These are phyloP conservation scores for Pseudomyrmex gracilis DNA, from an alignment of 1,140 invertebrate species.

Conservation along the genomic window DNA sequence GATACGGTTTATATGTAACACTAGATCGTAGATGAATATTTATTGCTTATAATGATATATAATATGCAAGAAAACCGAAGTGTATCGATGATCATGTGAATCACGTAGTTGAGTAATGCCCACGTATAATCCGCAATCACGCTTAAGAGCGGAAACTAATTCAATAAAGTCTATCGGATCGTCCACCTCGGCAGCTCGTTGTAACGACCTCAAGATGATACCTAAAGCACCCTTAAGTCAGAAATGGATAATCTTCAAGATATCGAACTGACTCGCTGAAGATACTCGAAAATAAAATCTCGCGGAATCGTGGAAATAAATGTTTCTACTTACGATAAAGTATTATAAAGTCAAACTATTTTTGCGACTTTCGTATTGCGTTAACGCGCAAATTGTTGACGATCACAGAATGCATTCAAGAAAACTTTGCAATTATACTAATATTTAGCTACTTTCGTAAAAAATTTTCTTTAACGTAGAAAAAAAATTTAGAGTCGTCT, in stretches of 20 bases:
- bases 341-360: background rate
- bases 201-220: slow-evolving; percentile 14
- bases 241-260: slow-evolving; percentile 43
- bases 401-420: slow-evolving; percentile 6
- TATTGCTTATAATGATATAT: too few species aligned
- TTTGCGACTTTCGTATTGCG: background rate
- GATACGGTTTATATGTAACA: too few species aligned
- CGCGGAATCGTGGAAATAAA: background rate
- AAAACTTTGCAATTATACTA: background rate
- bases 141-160: slow-evolving; percentile 34
- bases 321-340: too few species aligned
- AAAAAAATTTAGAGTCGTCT: background rate
- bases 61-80: background rate
- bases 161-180: slow-evolving; percentile 50
- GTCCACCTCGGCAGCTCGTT: slow-evolving; percentile 17
- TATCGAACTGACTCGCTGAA: background rate
- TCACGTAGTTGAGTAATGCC: slow-evolving; percentile 4
- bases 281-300: slow-evolving; percentile 30
- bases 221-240: slow-evolving; percentile 22
- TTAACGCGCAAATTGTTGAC: slow-evolving; percentile 29
- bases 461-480: background rate
- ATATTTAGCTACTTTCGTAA: background rate
- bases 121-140: slow-evolving; percentile 2
- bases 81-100: slow-evolving; percentile 1
- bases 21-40: too few species aligned